phyloP scores from a whole-genome alignment of 1,140 invertebrate genomes.

The Rhyacophila brunnea region DNA sequence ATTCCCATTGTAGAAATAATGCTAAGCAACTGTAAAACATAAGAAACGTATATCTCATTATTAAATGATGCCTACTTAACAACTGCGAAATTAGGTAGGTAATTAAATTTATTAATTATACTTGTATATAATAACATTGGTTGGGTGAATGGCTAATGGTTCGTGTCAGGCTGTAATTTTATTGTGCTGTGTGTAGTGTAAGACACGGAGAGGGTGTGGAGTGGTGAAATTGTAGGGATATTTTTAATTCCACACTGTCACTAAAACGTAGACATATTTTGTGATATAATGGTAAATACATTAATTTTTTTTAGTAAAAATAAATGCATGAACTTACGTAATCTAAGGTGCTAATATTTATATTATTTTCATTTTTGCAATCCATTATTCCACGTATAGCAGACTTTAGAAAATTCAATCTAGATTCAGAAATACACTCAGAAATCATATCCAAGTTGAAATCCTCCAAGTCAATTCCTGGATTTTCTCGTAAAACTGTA shows the following conservation, averaged over 20 bases:
- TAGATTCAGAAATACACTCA: not conserved
- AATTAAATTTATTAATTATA: not conserved
- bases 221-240: too few relatives aligned
- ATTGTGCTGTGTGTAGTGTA: too few relatives aligned
- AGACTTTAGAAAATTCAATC: constrained; percentile 2
- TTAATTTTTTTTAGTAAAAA: too few relatives aligned
- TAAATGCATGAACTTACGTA: constrained; percentile 9
- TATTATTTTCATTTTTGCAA: constrained; percentile 8
- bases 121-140: not conserved
- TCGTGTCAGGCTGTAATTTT: not conserved
- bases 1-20: constrained; percentile 3
- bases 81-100: too few relatives aligned
- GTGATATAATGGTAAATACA: too few relatives aligned
- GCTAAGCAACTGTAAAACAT: constrained; percentile 5
- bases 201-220: too few relatives aligned
- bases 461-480: not conserved
- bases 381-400: not conserved
- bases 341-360: constrained; percentile 3
- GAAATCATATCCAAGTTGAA: not conserved
- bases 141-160: not conserved
- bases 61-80: too few relatives aligned
- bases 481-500: constrained; percentile 6
- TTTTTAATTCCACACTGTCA: too few relatives aligned
- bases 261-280: too few relatives aligned
- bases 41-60: not conserved